Base-by-base conservation (phyloP, 2,113 vertebrate species). In the Ptilonorhynchus violaceus region DNA sequence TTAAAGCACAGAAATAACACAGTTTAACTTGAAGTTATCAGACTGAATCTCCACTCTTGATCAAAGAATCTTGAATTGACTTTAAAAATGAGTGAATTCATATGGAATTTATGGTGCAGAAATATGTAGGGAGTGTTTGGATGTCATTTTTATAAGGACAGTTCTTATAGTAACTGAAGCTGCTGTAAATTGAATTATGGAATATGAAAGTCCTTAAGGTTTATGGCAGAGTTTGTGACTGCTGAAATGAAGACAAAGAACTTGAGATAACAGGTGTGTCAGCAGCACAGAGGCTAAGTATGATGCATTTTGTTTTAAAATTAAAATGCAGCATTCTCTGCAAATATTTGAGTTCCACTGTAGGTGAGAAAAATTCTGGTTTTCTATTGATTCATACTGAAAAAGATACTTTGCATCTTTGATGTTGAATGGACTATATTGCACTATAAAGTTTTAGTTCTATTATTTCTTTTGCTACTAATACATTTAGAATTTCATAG, bases 1-100 rank as follows among this genome's bases (percentile, higher is more conserved):
- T 81, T 93, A 73, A 91, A 88, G 44, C 74, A 94, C 73, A 88
- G 84, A 93, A 96, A 88, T 94, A 94, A 92, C 50, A 88, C 42
- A 64, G 76, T 91, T 95, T 93, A 95, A 93, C 91, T 92, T 85
- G 80, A 84, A 96, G 47, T 60, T 93, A 94, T 73, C 62, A 62
- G 25, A 56, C 64, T 96, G 85, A 93, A 91, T 87, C 69, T 93
- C 67, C 52, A 53, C 20, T 94, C 68, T 84, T 68, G 31, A 89
- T 88, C 44, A 86, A 78, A 92, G 85, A 89, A 78, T 67, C 80
- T 60, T 58, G 44, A 87, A 89, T 2, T 92, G 49, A 89, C 60
- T 95, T 96, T 64, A 85, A 92, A 93, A 93, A 89, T 88, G 31
- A 42, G 31, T 37, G 49, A 63, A 56, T 84, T 93, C 35, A 20